phyloP scores from a whole-genome alignment of 2,888 invertebrate genomes.

The Steromphala cineraria region DNA sequence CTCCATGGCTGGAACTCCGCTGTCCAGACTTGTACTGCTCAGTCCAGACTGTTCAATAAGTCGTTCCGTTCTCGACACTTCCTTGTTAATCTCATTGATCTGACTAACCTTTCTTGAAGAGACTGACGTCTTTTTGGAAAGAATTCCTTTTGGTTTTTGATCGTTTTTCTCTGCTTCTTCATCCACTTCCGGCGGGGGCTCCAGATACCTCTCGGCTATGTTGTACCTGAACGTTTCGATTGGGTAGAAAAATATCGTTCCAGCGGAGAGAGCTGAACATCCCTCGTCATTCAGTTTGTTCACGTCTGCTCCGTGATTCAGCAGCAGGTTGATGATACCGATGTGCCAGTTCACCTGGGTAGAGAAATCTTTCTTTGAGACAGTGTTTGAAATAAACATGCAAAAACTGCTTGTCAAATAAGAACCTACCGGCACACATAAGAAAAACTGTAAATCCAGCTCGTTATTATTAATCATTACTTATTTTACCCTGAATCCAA shows the following conservation, averaged over 20 bases:
- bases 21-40: slow-evolving; percentile 35
- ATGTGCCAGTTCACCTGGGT: slow-evolving; percentile 71
- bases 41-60: slow-evolving; percentile 19
- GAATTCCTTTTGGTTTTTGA: slow-evolving; percentile 19
- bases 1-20: slow-evolving; percentile 35
- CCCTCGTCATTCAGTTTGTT: slow-evolving; percentile 74
- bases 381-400: no score
- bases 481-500: no score
- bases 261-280: slow-evolving; percentile 72
- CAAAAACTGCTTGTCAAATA: no score
- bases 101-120: background rate
- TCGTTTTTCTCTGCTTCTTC: slow-evolving; percentile 40
- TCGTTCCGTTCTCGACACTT: slow-evolving; percentile 16
- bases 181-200: slow-evolving; percentile 28
- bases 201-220: slow-evolving; percentile 62
- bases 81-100: background rate
- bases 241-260: slow-evolving; percentile 72
- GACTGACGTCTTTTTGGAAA: slow-evolving; percentile 24
- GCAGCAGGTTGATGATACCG: slow-evolving; percentile 70
- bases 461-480: no score
- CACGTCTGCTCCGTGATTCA: slow-evolving; percentile 74
- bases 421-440: no score
- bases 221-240: slow-evolving; percentile 68
- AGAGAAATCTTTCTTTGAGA: background rate
- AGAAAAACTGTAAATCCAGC: no score